phyloP scores from a whole-genome alignment of 2,888 invertebrate genomes.

The Lasioglossum oenotherae region DNA sequence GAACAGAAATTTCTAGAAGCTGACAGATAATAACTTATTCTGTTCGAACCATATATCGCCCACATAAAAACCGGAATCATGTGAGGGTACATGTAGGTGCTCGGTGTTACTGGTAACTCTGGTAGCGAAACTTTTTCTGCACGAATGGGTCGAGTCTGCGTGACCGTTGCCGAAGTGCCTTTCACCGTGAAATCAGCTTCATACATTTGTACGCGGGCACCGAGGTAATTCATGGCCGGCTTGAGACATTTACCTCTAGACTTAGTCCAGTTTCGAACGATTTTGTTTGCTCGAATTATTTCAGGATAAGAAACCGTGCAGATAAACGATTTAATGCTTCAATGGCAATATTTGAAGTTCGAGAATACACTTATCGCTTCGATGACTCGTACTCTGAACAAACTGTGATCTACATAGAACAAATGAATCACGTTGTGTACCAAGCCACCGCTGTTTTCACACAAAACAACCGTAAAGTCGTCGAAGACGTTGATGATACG shows the following conservation, averaged over 20 bases:
- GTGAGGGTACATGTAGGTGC: too few relatives aligned
- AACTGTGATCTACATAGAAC: background rate
- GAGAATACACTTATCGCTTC: background rate
- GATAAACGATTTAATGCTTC: background rate
- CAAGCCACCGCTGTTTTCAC: background rate
- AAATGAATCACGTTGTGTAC: background rate
- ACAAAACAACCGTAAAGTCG: background rate
- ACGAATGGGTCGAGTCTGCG: slow-evolving; percentile 37
- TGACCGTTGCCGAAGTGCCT: slow-evolving; percentile 53
- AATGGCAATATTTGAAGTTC: background rate
- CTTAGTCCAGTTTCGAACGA: background rate
- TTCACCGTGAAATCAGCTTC: slow-evolving; percentile 70
- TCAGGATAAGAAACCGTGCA: background rate
- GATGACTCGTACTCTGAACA: background rate
- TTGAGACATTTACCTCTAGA: slow-evolving; percentile 1
- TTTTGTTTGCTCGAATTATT: slow-evolving; percentile 1
- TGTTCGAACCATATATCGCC: background rate
- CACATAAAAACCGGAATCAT: background rate
- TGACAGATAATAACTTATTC: background rate
- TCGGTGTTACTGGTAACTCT: background rate
- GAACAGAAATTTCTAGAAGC: background rate
- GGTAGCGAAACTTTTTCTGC: slow-evolving; percentile 41
- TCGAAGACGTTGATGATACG: background rate
- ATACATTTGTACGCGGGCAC: slow-evolving; percentile 41
- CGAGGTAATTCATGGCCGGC: slow-evolving; percentile 27